These are phyloP conservation scores for Temnothorax rugatulus DNA, from an alignment of 2,888 invertebrate genomes.

Conservation along the genomic window DNA sequence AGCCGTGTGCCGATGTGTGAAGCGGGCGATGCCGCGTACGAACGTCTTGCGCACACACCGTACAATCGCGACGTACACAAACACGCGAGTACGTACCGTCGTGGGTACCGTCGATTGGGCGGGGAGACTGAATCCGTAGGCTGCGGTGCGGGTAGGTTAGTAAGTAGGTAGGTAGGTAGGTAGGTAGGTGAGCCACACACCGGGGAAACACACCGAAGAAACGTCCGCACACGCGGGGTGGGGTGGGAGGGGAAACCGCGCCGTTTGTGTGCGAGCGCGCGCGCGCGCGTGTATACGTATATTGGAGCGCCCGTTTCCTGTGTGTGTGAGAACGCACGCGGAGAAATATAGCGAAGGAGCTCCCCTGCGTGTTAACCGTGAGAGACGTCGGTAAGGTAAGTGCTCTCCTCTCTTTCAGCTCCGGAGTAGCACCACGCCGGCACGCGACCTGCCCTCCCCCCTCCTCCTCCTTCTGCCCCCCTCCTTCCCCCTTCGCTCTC, in stretches of 20 bases:
- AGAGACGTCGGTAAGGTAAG: slow-evolving; percentile 82
- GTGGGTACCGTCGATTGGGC: slow-evolving; percentile 75
- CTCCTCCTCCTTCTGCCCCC: slow-evolving; percentile 58
- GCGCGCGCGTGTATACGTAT: neutral
- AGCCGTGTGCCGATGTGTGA: slow-evolving; percentile 62
- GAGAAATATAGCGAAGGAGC: slow-evolving; percentile 66
- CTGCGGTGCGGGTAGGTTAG: slow-evolving; percentile 81
- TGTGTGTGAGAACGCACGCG: slow-evolving; percentile 38
- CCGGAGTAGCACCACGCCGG: slow-evolving; percentile 84
- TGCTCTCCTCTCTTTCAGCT: slow-evolving; percentile 78
- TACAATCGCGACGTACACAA: neutral
- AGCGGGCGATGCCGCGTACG: slow-evolving; percentile 49
- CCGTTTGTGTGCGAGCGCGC: neutral
- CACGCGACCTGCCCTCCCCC: slow-evolving; percentile 84
- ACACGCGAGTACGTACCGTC: slow-evolving; percentile 49
- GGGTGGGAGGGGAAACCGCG: slow-evolving; percentile 20
- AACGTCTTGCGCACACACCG: slow-evolving; percentile 39
- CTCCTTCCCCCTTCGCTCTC: slow-evolving; percentile 50
- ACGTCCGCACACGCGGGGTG: slow-evolving; percentile 8
- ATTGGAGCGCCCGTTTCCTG: neutral
- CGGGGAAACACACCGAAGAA: slow-evolving; percentile 45
- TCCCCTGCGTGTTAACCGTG: slow-evolving; percentile 80
- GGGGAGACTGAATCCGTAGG: slow-evolving; percentile 82
- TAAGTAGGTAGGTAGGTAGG: slow-evolving; percentile 82
- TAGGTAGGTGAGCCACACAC: slow-evolving; percentile 77